Base-by-base conservation (phyloP, 2,888 invertebrate species). In the Rambutsinella grinnellia region DNA sequence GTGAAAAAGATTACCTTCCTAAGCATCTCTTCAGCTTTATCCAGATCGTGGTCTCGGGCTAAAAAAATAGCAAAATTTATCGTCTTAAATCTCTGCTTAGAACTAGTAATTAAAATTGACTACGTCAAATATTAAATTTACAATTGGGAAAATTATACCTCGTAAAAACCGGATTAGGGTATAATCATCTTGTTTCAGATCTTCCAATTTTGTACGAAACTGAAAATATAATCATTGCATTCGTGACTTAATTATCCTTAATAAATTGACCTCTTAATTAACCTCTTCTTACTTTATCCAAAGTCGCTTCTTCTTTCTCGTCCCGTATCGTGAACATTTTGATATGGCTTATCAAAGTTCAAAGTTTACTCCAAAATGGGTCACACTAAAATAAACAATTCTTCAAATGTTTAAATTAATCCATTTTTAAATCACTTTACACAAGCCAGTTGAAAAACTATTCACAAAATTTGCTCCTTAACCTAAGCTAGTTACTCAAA, bases 11-110 rank as follows among this genome's bases (percentile, higher is more conserved):
- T 8, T 69, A 68, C 72, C 68, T 68, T 74, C 49, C 78, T 23
- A 3, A 78, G 23, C 78, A 78, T 78, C 0, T 72, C 68, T n/a
- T 78, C 72, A 8, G 78, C 78, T 56, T 74, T 72, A 1, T 58
- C 65, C 36, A 72, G 36, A 19, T 78, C 67, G 56, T 58, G 63
- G 13, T 78, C 72, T 47, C 78, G 28, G 3, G 78, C 78, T 78
- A 44, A 36, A 36, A 36, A 36, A 36, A 8, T 36, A 36, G 36
- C 13, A 36, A 36, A 36, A 36, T 36, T 36, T 36, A 36, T 36
- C 13, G 36, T 36, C 36, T 8, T 36, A 36, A 36, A 36, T n/a
- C n/a, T n/a, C 36, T 36, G 51, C 8, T 51, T n/a, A 17, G 17
- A 21, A 54, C 3, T 54, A 6, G 6, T 19, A 51, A 19, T 51